phyloP scores from a whole-genome alignment of 2,888 invertebrate genomes.

The Nymphalis polychloros region DNA sequence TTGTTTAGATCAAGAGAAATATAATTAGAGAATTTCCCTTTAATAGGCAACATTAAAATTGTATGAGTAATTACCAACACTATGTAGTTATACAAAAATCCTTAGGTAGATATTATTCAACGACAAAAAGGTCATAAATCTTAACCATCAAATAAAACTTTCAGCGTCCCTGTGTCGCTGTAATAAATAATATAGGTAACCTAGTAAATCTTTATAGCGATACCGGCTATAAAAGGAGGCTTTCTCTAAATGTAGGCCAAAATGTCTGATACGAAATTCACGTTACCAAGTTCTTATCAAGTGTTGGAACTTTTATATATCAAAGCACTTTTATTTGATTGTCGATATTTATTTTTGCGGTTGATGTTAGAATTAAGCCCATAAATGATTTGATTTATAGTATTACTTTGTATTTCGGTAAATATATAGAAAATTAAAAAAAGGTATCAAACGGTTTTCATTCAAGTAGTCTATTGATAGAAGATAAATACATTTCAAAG shows the following conservation, averaged over 20 bases:
- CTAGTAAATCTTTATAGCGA: conserved; percentile 1
- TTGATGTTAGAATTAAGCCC: neutral
- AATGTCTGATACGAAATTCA: conserved; percentile 1
- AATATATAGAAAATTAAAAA: too few species aligned
- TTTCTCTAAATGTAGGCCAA: conserved; percentile 3
- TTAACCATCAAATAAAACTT: conserved; percentile 1
- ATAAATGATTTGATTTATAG: too few species aligned
- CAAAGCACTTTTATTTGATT: neutral
- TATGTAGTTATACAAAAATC: neutral
- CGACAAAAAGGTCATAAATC: neutral
- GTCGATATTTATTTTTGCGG: neutral
- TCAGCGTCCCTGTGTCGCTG: neutral
- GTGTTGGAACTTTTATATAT: neutral
- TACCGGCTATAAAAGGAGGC: neutral
- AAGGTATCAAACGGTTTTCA: too few species aligned
- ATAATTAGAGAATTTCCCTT: too few species aligned
- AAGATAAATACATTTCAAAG: too few species aligned
- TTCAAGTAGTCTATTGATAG: too few species aligned
- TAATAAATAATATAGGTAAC: conserved; percentile 5
- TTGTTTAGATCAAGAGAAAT: too few species aligned
- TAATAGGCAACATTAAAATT: too few species aligned
- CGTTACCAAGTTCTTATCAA: neutral
- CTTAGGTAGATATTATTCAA: neutral
- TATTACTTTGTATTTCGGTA: too few species aligned
- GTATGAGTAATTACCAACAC: too few species aligned